Percentiles rank a stretch among this genome's conserved stretches.
phyloP scores from a whole-genome alignment of 2,113 vertebrate species.

The Salvelinus namaycush region DNA sequence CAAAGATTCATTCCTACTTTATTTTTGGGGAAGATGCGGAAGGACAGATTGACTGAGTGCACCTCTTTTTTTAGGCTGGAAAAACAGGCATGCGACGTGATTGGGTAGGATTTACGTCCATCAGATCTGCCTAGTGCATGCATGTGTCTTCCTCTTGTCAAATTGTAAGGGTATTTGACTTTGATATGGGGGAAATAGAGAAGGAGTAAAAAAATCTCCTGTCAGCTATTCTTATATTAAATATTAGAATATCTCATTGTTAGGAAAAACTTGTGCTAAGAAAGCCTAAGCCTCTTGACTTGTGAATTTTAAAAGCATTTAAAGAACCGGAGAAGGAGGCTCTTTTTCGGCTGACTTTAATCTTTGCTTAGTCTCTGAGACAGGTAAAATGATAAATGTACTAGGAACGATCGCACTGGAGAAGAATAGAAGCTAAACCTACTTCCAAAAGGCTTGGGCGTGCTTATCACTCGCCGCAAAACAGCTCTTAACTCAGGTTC shows the following conservation, averaged over 20 bases:
- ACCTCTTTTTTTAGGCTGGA: constrained; percentile 15
- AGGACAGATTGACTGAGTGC: not conserved
- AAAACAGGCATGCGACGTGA: constrained; percentile 47
- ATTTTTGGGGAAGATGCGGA: not conserved
- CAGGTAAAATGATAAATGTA: constrained; percentile 77
- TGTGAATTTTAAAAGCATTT: constrained; percentile 75
- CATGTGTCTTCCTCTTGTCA: constrained; percentile 44
- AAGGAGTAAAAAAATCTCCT: constrained; percentile 60
- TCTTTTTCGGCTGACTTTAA: constrained; percentile 73
- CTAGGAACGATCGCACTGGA: constrained; percentile 58
- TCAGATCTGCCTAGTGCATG: constrained; percentile 26
- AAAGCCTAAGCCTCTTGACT: constrained; percentile 82
- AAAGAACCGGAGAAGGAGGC: constrained; percentile 58
- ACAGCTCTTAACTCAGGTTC: constrained; percentile 64
- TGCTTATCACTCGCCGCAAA: constrained; percentile 69
- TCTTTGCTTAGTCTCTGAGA: constrained; percentile 77
- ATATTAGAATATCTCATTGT: constrained; percentile 77
- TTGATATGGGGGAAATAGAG: constrained; percentile 30
- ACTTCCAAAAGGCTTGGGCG: constrained; percentile 40
- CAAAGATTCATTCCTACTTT: constrained; percentile 31
- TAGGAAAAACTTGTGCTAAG: constrained; percentile 69
- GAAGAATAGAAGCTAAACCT: constrained; percentile 72
- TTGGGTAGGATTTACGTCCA: constrained; percentile 55
- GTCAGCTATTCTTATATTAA: constrained; percentile 81
- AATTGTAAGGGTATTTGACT: constrained; percentile 33